Percentiles rank a stretch among this genome's conserved stretches.
phyloP scores from a whole-genome alignment of 2,888 invertebrate genomes.

The Apamea epomidion region DNA sequence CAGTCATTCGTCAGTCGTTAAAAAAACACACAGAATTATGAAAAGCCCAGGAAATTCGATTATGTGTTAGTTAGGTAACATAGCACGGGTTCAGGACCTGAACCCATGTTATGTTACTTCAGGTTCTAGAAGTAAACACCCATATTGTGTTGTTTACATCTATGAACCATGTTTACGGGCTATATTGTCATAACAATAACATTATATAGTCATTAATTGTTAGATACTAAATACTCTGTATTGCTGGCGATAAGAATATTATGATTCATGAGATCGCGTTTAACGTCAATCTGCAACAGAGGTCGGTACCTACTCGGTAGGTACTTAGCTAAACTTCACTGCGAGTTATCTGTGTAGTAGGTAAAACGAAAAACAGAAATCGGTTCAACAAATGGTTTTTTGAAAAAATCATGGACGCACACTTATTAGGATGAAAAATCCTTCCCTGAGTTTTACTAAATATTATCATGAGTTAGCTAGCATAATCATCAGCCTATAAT shows the following conservation, averaged over 20 bases:
- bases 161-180: neutral
- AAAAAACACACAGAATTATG: neutral
- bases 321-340: slow-evolving; percentile 11
- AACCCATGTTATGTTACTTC: neutral
- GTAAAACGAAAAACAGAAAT: neutral
- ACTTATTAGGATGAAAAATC: neutral
- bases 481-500: too few species aligned
- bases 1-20: too few species aligned
- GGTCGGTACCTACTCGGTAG: neutral
- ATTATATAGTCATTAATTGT: neutral
- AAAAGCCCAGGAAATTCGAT: neutral
- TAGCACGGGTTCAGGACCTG: neutral
- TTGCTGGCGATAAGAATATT: slow-evolving; percentile 4
- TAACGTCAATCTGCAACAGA: neutral
- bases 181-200: neutral
- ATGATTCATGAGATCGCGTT: slow-evolving; percentile 1
- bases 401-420: neutral
- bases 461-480: neutral
- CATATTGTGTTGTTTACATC: neutral
- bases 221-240: neutral
- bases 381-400: too few species aligned
- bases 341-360: neutral
- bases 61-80: neutral
- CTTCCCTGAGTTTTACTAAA: neutral
- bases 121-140: neutral